Conservation (phyloP, 2,113 vertebrate species). For the Condylura cristata region DNA sequence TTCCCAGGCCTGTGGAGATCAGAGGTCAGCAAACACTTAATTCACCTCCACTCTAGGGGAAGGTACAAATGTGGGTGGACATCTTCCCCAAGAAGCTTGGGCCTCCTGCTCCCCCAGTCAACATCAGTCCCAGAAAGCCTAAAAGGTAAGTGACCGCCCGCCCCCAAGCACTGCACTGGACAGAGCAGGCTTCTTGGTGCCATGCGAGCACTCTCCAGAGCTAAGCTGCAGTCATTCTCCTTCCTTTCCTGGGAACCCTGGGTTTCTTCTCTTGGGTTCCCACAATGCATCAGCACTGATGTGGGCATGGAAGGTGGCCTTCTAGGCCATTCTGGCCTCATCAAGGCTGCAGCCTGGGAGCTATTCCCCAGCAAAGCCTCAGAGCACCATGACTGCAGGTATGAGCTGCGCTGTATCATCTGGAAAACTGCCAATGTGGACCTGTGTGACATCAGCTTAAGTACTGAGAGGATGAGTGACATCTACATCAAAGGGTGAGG, state of each 20-base stretch:
- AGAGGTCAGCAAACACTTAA: background rate
- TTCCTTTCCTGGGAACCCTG: background rate
- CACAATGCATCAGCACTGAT: background rate
- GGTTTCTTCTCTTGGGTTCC: background rate
- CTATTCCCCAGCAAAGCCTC: conserved; percentile 44
- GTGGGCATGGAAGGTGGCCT: background rate
- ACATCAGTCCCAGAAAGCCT: conserved; percentile 82
- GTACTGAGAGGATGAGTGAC: conserved; percentile 81
- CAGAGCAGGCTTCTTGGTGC: background rate
- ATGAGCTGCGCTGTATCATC: conserved; percentile 81
- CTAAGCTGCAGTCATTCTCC: background rate
- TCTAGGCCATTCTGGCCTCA: background rate
- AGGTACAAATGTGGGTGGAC: conserved; percentile 89
- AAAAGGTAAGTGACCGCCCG: conserved; percentile 76
- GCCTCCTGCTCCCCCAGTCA: conserved; percentile 76
- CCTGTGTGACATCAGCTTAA: conserved; percentile 69
- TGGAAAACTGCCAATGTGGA: conserved; percentile 79
- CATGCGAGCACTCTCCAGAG: background rate
- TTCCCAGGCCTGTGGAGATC: background rate
- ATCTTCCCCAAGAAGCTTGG: conserved; percentile 85
- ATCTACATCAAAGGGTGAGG: conserved; percentile 86
- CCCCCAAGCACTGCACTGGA: background rate
- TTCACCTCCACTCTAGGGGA: conserved; percentile 78
- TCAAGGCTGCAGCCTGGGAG: background rate
- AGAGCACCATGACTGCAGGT: conserved; percentile 68